Conservation (phyloP, 2,888 invertebrate species). For the Oxytorus armatus region DNA sequence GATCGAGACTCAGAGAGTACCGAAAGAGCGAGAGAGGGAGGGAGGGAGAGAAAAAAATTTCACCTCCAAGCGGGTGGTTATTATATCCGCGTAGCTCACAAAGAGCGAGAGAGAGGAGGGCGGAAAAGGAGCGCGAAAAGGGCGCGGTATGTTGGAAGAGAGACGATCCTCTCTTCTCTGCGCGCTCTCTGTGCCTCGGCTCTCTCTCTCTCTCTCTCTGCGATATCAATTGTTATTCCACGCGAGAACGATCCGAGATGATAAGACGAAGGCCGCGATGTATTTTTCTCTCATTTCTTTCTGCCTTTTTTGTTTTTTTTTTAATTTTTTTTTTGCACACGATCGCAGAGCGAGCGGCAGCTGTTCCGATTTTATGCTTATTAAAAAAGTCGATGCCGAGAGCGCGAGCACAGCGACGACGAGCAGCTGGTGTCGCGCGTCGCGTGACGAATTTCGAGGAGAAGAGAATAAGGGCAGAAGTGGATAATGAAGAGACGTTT, state of each 20-base stretch:
- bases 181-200: too few relatives aligned
- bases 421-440: constrained; percentile 75
- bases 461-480: constrained; percentile 62
- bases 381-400: constrained; percentile 71
- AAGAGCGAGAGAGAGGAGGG: constrained; percentile 14
- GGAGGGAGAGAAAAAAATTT: constrained; percentile 23
- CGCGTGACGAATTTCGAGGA: constrained; percentile 75
- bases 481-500: constrained; percentile 65
- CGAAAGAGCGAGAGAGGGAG: constrained; percentile 14
- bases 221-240: constrained; percentile 72
- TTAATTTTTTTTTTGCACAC: too few relatives aligned
- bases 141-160: constrained; percentile 32
- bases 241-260: constrained; percentile 69
- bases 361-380: constrained; percentile 77
- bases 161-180: too few relatives aligned
- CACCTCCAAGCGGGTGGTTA: constrained; percentile 60
- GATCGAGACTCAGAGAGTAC: too few relatives aligned
- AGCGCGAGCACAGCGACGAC: constrained; percentile 39
- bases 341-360: constrained; percentile 69
- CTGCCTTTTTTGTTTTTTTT: too few relatives aligned
- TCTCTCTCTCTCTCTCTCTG: constrained; percentile 46
- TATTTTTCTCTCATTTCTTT: constrained; percentile 69
- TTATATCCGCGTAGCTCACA: constrained; percentile 66
- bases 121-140: constrained; percentile 32
- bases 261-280: constrained; percentile 69